phyloP scores from a whole-genome alignment of 2,797 vertebrate species.

The Bradypodion pumilum region DNA sequence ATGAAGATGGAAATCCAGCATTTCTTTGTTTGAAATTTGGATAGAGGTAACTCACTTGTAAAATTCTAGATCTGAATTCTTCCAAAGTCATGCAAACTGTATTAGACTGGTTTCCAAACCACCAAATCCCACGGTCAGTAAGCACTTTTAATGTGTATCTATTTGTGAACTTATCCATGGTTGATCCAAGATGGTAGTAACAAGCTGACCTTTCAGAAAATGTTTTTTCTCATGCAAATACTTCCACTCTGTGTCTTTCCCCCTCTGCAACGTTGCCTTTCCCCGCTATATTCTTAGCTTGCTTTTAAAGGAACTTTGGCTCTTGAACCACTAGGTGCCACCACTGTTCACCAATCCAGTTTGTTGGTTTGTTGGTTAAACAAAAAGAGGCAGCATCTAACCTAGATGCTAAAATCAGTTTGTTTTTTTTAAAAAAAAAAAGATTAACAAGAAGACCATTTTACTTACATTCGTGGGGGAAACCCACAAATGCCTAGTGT shows the following conservation, averaged over 20 bases:
- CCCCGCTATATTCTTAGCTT: not conserved
- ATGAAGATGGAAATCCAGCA: no score
- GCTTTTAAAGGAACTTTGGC: constrained; percentile 4
- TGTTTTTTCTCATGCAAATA: not conserved
- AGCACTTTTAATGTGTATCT: no score
- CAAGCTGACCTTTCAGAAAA: not conserved
- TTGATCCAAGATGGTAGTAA: not conserved
- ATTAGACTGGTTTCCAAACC: not conserved
- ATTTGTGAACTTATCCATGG: not conserved
- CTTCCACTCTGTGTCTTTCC: not conserved
- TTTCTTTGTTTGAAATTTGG: not conserved
- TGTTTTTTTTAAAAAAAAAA: constrained; percentile 14
- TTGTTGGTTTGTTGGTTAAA: not conserved
- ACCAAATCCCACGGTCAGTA: not conserved
- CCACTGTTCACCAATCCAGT: constrained; percentile 18
- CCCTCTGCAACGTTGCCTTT: not conserved
- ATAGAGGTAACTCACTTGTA: not conserved
- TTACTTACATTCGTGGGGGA: not conserved
- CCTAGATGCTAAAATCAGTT: not conserved
- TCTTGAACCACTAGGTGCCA: constrained; percentile 37
- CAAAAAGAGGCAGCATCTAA: not conserved
- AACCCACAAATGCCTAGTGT: constrained; percentile 11
- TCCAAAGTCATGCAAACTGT: not conserved
- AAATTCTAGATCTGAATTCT: not conserved
- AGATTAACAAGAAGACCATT: constrained; percentile 22